A percentile compares a stretch with the other conserved stretches of the same genome.
Conservation (phyloP, 2,113 vertebrate genomes). For the Helogale parvula region DNA sequence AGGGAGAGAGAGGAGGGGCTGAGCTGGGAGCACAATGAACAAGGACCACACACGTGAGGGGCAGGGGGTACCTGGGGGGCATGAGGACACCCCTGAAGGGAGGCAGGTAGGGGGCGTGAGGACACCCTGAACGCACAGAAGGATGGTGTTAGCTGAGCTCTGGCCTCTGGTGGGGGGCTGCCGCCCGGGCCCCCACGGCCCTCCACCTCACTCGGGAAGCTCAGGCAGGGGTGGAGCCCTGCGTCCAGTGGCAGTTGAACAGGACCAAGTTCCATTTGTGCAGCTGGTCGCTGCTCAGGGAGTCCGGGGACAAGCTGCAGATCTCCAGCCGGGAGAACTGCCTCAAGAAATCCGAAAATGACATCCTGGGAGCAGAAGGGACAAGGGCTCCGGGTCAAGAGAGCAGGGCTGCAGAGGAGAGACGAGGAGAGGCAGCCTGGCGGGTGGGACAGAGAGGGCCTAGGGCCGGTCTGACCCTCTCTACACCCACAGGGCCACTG, state of each 20-base stretch:
- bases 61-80: too few species aligned
- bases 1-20: rapidly evolving
- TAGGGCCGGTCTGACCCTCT: not conserved
- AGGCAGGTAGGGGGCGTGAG: too few species aligned
- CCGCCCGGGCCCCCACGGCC: constrained; percentile 77
- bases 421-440: not conserved
- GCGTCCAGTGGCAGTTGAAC: constrained; percentile 88
- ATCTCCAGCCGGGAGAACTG: constrained; percentile 92
- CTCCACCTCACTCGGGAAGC: constrained; percentile 82
- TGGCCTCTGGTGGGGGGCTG: not conserved
- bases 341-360: constrained; percentile 89
- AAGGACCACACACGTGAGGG: not conserved
- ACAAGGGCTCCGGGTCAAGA: not conserved
- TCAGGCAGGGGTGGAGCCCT: constrained; percentile 89
- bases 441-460: not conserved
- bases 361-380: constrained; percentile 87
- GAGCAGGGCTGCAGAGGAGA: not conserved
- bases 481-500: rapidly evolving
- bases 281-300: constrained; percentile 80
- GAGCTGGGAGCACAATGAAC: not conserved
- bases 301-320: constrained; percentile 91
- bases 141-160: not conserved
- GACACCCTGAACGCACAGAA: not conserved
- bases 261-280: constrained; percentile 88
- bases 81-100: not conserved